Evolutionary conservation across 2,888 invertebrate species (phyloP), one percentile per base, ranked within the genome.

Genomic region (Serrognathus titanus): DNA sequence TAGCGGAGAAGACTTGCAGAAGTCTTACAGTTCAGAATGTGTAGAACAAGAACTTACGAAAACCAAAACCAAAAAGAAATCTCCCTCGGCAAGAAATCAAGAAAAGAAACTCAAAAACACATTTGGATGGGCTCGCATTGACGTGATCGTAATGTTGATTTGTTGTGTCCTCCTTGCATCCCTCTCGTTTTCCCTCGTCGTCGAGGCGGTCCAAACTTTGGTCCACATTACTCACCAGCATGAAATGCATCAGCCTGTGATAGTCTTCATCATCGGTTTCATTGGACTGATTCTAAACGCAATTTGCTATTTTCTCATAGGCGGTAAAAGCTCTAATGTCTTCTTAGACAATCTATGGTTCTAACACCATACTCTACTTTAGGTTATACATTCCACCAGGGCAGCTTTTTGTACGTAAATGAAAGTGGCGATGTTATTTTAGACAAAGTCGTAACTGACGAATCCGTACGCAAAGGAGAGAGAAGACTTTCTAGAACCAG

Each of bases 81-180:
- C 59, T 8, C 36, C 57, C 9, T 59, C 59, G 1, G 55, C 56
- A 6, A 57, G 58, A 4, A 58, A 61, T 11, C 62, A 63, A 48
- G 58, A 58, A 49, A 55, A 49, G 12, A 58, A 58, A 49, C 80
- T 94, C 56, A 87, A 88, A 59, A 94, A 94, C 75, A 95, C 94
- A 0, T 95, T 95, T 69, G 94, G 94, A 7, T 94, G 94, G 94
- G 90, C 93, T 2, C 84, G 94, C 61, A 89, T 94, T 51, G 93
- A 94, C 69, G 89, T 94, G n/a, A 81, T 94, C 6, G 88, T 90
- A 41, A 87, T 91, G 80, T 78, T 94, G 43, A 86, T 90, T 2
- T 89, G 90, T 50, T 90, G 89, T 74, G 88, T 92, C 40, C 88
- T 94, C 64, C 82, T 94, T 60, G 87, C 88, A 0, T 92, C 94